Base-by-base conservation (phyloP, 1,140 invertebrate genomes). In the Euglossa dilemma region DNA sequence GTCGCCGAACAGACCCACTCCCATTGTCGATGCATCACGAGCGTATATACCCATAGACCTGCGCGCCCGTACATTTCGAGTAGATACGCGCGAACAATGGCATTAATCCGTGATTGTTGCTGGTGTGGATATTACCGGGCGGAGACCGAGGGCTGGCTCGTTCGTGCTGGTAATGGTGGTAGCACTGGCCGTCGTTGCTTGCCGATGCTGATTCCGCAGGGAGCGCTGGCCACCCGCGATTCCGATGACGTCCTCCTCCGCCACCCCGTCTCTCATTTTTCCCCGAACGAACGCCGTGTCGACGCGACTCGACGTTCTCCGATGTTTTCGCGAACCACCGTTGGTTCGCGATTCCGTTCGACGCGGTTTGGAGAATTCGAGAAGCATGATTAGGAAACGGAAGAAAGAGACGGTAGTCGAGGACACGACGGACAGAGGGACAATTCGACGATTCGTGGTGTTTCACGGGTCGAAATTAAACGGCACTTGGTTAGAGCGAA, bases 81-180 rank as follows among this genome's bases (percentile, higher is more conserved):
- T 90, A 92, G 90, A 92, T 92, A 92, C 90, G 89, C 84, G 80
- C 90, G 88, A 87, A 92, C 90, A 92, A 92, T 90, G 89, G 90
- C 90, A 91, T 92, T 93, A 92, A 93, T 93, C 92, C 92, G 91
- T 91, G 91, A 93, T 93, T 93, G 92, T 93, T 89, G 85, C 74
- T 89, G 87, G 88, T 89, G 88, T 89, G 84, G 88, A 89, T 89
- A 89, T 89, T 89, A 89, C 84, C 70, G 75, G 80, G 73, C 77
- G 84, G 80, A 84, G 86, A 71, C 66, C 75, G 72, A 73, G 70
- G 69, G 73, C 73, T 71, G 66, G 36, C 67, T 71, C 78, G 77
- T 59, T 84, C 77, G 45, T 20, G 36, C 52, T 70, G 61, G 69
- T 66, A 66, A 82, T 82, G 71, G 56, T 50, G 64, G 56, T 50